Conservation (phyloP, 2,888 invertebrate genomes). For the Scrobipalpa atriplicella region DNA sequence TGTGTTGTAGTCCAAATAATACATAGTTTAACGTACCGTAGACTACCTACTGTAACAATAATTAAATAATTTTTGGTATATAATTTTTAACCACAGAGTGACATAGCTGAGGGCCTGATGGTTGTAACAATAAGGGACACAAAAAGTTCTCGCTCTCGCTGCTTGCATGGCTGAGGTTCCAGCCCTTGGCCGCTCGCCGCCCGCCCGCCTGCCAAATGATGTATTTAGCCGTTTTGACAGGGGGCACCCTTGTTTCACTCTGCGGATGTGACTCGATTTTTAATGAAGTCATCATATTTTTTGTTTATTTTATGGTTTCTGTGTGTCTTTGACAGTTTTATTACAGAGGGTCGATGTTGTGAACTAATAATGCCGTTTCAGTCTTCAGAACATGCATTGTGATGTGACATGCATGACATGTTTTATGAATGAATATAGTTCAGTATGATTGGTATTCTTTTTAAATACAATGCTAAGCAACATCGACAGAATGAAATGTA, state of each 20-base stretch:
- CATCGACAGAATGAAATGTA: too few relatives aligned
- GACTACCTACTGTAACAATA: too few relatives aligned
- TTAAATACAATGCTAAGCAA: too few relatives aligned
- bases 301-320: slow-evolving; percentile 14
- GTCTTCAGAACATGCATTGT: background rate
- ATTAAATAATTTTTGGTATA: too few relatives aligned
- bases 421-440: background rate
- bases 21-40: too few relatives aligned
- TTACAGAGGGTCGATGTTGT: background rate
- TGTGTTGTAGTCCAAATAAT: too few relatives aligned
- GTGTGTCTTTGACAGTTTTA: slow-evolving; percentile 13
- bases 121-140: too few relatives aligned
- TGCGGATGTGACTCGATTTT: slow-evolving; percentile 22
- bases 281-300: slow-evolving; percentile 11
- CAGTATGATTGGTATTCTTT: background rate
- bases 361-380: background rate
- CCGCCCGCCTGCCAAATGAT: slow-evolving; percentile 33
- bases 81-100: too few relatives aligned
- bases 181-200: slow-evolving; percentile 32
- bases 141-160: too few relatives aligned
- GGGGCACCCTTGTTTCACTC: slow-evolving; percentile 24
- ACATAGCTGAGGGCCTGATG: too few relatives aligned
- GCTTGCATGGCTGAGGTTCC: background rate
- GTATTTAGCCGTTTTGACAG: slow-evolving; percentile 39
- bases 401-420: background rate